Conservation (phyloP, 2,888 invertebrate genomes). For the Lasioglossum villosulum region DNA sequence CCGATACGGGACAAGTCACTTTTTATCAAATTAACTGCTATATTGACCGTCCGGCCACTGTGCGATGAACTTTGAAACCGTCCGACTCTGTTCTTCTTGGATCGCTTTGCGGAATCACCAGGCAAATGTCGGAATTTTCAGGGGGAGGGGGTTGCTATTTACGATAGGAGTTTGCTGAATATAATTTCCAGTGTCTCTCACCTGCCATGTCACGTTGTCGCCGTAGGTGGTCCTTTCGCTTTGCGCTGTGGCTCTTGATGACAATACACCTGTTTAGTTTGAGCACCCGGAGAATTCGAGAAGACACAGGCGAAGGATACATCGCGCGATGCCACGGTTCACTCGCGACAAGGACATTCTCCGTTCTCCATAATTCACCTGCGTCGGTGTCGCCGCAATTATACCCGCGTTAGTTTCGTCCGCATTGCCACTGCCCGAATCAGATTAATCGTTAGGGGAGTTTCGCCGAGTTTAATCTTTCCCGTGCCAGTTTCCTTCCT, state of each 20-base stretch:
- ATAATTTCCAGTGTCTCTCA: constrained; percentile 70
- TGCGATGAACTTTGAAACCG: neutral
- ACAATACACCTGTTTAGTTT: constrained; percentile 71
- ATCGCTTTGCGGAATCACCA: neutral
- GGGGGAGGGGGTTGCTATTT: constrained; percentile 13
- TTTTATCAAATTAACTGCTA: too few relatives aligned
- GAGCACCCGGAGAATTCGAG: constrained; percentile 47
- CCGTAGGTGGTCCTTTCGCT: constrained; percentile 71
- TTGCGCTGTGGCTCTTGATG: constrained; percentile 68
- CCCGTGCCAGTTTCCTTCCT: neutral
- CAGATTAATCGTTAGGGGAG: constrained; percentile 73
- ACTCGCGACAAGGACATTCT: constrained; percentile 7
- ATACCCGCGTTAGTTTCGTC: constrained; percentile 48
- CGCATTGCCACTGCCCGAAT: constrained; percentile 62
- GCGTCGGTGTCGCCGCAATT: constrained; percentile 51
- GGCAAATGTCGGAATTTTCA: neutral
- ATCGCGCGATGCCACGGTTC: constrained; percentile 26
- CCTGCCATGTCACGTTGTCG: constrained; percentile 64
- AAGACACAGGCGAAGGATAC: constrained; percentile 28
- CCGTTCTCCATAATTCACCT: constrained; percentile 48
- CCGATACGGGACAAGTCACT: too few relatives aligned
- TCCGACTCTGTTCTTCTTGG: neutral
- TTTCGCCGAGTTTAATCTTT: constrained; percentile 35
- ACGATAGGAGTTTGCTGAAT: constrained; percentile 38
- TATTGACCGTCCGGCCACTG: too few relatives aligned